Evolutionary conservation across 2,888 invertebrate species (phyloP), one percentile per base, ranked within the genome.

Genomic region (Meandrusa payeni): DNA sequence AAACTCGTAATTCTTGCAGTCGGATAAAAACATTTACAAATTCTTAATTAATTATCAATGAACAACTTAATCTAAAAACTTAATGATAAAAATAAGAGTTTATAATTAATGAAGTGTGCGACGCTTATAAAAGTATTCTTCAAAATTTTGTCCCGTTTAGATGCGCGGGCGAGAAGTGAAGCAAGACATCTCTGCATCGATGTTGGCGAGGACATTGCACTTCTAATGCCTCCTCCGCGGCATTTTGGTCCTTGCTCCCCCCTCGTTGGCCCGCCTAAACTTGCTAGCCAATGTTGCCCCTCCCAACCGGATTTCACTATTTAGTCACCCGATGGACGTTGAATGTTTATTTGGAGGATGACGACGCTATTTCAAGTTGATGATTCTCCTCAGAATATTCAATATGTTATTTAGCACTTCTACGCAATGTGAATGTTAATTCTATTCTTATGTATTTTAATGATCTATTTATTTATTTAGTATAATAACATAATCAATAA

Each of bases 171-270:
- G 66, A 55, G 34, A 27, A 42, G 51, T 52, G 69, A 72, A 66
- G 59, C 69, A 69, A 72, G 76, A 75, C 82, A 83, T 80, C 77
- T 71, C 64, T 61, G 60, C 57, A 54, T 65, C 76, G 69, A 76
- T 76, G 83, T 81, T 83, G 65, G 80, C 81, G 86, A 87, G 86
- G 86, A 86, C 86, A 82, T 87, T 87, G 86, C 86, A 87, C 86
- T 87, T 83, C 72, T 73, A 61, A 55, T 63, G 55, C 67, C 56
- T 67, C 67, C 61, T 51, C 63, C 63, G 59, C 61, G 50, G 61
- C 61, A 65, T 62, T 67, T 73, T 76, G 70, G 75, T 77, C 78
- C 80, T 77, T 69, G 62, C 63, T 59, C 55, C 59, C 74, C 75
- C 76, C 73, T 60, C 60, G 47, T 52, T 59, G 72, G 69, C 73